Evolutionary conservation across 2,888 invertebrate species (phyloP).

Genomic region (Ashinkailepas kermadecensis): DNA sequence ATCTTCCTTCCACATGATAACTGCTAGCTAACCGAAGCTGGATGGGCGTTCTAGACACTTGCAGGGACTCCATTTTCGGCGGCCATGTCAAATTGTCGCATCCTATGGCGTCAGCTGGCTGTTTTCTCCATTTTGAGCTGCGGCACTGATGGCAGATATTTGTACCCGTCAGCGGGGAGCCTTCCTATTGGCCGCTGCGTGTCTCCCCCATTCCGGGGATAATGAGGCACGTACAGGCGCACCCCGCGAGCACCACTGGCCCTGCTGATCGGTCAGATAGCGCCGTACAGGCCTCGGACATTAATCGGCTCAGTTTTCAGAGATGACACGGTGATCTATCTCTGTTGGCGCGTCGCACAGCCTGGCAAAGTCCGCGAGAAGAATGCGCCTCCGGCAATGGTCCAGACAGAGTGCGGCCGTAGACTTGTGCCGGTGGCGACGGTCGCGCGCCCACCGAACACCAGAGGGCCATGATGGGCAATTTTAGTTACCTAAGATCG

Average conservation of each 20-base stretch:
- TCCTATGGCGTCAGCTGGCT: background rate
- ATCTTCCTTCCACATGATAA: too few relatives aligned
- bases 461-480: constrained; percentile 12
- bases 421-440: background rate
- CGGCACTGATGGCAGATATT: constrained; percentile 18
- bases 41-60: too few relatives aligned
- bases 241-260: background rate
- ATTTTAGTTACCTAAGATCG: constrained; percentile 12
- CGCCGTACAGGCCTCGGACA: background rate
- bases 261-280: background rate
- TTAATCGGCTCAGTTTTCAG: background rate
- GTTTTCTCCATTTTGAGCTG: background rate
- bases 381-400: background rate
- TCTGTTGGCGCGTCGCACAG: too few relatives aligned
- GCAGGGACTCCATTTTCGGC: background rate
- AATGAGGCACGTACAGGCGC: background rate
- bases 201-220: background rate
- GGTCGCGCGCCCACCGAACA: too few relatives aligned
- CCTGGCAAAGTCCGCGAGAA: background rate
- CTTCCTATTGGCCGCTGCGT: background rate
- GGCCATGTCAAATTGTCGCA: background rate
- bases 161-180: background rate
- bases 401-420: background rate
- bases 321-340: background rate
- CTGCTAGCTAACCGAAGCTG: too few relatives aligned